Base-by-base conservation (phyloP, 2,888 invertebrate genomes). In the Lissocephala sabroskyi region DNA sequence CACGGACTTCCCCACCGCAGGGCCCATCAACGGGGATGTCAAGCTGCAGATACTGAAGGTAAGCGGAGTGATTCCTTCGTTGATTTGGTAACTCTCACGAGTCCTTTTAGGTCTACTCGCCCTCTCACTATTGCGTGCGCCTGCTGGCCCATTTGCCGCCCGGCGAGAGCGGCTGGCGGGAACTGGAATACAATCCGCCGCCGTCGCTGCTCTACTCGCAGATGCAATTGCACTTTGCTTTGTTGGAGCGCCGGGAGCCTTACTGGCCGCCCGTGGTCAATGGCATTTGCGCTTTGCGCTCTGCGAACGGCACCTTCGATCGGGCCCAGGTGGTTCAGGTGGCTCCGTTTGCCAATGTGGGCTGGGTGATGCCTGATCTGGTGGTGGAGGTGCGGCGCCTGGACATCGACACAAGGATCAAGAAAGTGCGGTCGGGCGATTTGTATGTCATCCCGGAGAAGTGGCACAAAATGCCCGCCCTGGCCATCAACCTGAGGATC, bases 251-350 rank as follows among this genome's bases (percentile, higher is more conserved):
- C n/a, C 30, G n/a, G 11, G 35, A 30, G 1, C 68, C 48, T 2
- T 46, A 49, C 14, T 68, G 76, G 67, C 73, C 67, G 1, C 67
- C 73, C 0, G 18, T 18, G 13, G 41, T 40, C 1, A 52, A 52
- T 2, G 40, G 36, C 3, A 42, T 64, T 10, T 68, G 67, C 18
- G 32, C 56, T 1, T 61, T 18, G 11, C 63, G 48, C 7, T 33
- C 33, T 13, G 4, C 7, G 0, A 33, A 2, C 7, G 30, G 39
- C 0, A 3, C 3, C 4, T 54, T 36, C n/a, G 74, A 66, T 5
- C 58, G 67, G 4, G 67, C 75, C 1, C 65, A 56, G 0, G 45
- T 68, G 2, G 42, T 68, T 2, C 32, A 39, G 7, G 67, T 71
- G 36, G 49, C 44, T 2, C 32, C 29, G 13, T 71, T 67, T 5